Percentiles rank a stretch among this genome's conserved stretches.
phyloP scores from a whole-genome alignment of 1,140 invertebrate genomes.

The Nasonia giraulti region DNA sequence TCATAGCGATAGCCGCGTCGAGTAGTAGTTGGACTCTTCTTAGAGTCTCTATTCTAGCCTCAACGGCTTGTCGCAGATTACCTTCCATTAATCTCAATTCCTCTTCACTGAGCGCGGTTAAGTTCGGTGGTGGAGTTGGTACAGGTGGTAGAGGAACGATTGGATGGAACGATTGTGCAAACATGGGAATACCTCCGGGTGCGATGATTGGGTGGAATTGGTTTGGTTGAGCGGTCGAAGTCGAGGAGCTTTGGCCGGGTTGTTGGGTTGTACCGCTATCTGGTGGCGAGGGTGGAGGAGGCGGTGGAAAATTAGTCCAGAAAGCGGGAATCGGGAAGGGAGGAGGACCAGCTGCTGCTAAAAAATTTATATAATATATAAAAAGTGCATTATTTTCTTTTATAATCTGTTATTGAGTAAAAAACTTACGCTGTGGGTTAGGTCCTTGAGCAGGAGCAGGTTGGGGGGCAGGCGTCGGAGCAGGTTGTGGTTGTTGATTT shows the following conservation, averaged over 20 bases:
- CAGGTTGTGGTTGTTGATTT: constrained; percentile 62
- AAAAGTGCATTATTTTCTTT: neutral
- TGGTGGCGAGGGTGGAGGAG: constrained; percentile 54
- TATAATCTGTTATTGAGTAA: neutral
- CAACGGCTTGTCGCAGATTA: constrained; percentile 87
- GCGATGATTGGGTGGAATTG: constrained; percentile 63
- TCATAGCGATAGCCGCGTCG: constrained; percentile 71
- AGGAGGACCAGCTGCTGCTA: constrained; percentile 61
- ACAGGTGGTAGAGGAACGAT: constrained; percentile 83
- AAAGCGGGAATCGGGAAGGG: constrained; percentile 65
- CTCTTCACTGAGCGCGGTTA: constrained; percentile 85
- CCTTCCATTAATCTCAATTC: constrained; percentile 93
- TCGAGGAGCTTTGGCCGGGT: constrained; percentile 43
- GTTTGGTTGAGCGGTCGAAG: constrained; percentile 57
- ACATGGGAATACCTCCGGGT: constrained; percentile 72
- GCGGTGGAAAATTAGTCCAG: constrained; percentile 66
- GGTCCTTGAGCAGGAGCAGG: constrained; percentile 65
- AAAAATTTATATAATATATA: neutral
- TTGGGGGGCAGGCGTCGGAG: constrained; percentile 66
- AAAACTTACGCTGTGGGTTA: constrained; percentile 59
- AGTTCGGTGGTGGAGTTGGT: constrained; percentile 81
- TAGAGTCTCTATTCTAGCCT: constrained; percentile 86
- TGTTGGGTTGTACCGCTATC: constrained; percentile 40
- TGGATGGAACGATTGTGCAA: constrained; percentile 76
- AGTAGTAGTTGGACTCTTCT: constrained; percentile 70